Evolutionary conservation across 2,888 invertebrate species (phyloP).

Genomic region (Eucera pruinosa): DNA sequence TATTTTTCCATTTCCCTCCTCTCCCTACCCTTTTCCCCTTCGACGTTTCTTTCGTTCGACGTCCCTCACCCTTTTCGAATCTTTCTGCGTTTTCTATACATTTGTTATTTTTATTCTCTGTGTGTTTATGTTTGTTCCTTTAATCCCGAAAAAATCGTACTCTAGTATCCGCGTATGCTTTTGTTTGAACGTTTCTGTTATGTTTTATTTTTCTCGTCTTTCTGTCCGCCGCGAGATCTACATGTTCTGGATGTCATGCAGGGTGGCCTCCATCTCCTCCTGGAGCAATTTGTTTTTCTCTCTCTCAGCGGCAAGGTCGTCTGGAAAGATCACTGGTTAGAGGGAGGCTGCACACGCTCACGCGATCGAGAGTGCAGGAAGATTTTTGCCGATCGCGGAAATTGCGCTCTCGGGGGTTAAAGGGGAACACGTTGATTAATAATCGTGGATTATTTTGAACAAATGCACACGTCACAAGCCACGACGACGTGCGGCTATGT

Average conservation of each 20-base stretch:
- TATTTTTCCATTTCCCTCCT: background rate
- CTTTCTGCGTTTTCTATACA: background rate
- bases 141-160: conserved; percentile 21
- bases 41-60: conserved; percentile 8
- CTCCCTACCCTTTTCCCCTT: background rate
- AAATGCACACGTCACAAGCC: conserved; percentile 69
- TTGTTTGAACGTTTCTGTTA: conserved; percentile 16
- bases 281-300: conserved; percentile 98
- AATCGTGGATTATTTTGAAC: too few species aligned
- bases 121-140: conserved; percentile 3
- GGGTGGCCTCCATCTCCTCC: conserved; percentile 99
- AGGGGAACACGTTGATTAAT: conserved; percentile 7
- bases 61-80: conserved; percentile 22
- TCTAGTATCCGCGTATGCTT: conserved; percentile 12
- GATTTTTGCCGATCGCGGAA: conserved; percentile 26
- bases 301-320: conserved; percentile 97
- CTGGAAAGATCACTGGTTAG: conserved; percentile 88
- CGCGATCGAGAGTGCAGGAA: conserved; percentile 24
- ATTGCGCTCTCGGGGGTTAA: conserved; percentile 39
- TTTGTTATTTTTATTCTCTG: background rate
- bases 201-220: conserved; percentile 28
- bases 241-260: conserved; percentile 99
- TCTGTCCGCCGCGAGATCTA: conserved; percentile 85
- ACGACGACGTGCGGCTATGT: conserved; percentile 18
- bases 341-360: conserved; percentile 67